Evolutionary conservation across 2,113 vertebrate genomes (phyloP).

Genomic region (Martes martes): DNA sequence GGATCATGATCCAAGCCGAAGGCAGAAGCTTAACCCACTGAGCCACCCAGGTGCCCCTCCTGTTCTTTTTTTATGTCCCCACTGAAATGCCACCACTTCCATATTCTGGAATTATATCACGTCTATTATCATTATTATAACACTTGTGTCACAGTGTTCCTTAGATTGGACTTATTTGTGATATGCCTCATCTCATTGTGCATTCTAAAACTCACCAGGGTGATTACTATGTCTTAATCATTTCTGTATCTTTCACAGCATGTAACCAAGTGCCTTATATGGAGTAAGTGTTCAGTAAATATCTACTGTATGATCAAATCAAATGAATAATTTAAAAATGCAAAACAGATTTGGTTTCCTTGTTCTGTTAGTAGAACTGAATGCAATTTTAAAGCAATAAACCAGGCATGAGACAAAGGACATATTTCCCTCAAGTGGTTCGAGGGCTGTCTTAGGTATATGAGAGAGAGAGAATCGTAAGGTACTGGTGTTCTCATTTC

Average conservation of each 20-base stretch:
- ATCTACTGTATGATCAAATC: neutral
- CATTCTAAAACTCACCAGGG: neutral
- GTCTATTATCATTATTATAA: neutral
- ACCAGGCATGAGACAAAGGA: neutral
- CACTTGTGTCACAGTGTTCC: neutral
- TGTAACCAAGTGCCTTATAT: neutral
- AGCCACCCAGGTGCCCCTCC: neutral
- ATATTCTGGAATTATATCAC: neutral
- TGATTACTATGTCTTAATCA: neutral
- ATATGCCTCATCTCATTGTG: neutral
- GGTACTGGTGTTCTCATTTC: slow-evolving; percentile 2
- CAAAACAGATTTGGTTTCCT: neutral
- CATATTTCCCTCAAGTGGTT: neutral
- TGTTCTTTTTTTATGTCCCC: neutral
- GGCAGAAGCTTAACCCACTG: no score
- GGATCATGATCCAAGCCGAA: no score
- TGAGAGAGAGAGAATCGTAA: neutral
- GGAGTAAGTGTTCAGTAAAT: neutral
- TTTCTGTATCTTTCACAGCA: neutral
- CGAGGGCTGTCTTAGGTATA: neutral
- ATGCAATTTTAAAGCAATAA: neutral
- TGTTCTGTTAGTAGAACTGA: slow-evolving; percentile 10
- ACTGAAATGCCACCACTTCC: neutral
- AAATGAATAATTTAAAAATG: neutral
- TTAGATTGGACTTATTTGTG: neutral